Conservation (phyloP, 2,888 invertebrate species). For the Agrochola macilenta region DNA sequence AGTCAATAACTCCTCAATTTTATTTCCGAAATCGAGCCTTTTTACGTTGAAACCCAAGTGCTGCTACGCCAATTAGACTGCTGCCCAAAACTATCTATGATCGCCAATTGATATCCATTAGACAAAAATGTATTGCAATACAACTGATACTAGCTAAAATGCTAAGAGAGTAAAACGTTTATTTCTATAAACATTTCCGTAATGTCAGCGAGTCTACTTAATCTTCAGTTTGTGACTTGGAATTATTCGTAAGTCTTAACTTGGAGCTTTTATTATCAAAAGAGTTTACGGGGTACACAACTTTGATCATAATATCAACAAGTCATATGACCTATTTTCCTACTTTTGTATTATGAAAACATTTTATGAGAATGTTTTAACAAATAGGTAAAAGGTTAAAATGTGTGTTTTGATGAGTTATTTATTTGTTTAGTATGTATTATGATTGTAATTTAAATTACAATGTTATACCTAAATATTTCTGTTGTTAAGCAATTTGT, state of each 20-base stretch:
- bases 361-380: constrained; percentile 23
- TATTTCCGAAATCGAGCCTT: background rate
- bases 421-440: constrained; percentile 13
- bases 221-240: constrained; percentile 63
- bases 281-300: constrained; percentile 57
- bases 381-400: constrained; percentile 2
- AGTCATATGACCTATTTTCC: constrained; percentile 60
- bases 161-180: constrained; percentile 8
- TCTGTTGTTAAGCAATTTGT: constrained; percentile 1
- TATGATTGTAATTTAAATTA: constrained; percentile 17
- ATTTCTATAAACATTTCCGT: constrained; percentile 57
- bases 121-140: background rate
- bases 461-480: background rate
- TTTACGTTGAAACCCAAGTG: background rate
- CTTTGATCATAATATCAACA: constrained; percentile 65
- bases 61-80: background rate
- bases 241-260: constrained; percentile 62
- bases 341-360: constrained; percentile 38
- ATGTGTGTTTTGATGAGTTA: background rate
- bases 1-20: background rate
- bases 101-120: constrained; percentile 4
- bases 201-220: constrained; percentile 58
- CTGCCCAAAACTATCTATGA: background rate
- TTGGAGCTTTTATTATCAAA: constrained; percentile 63
- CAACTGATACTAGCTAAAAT: background rate